Evolutionary conservation across 2,113 vertebrate genomes (phyloP).

Genomic region (Erpornis zantholeuca): DNA sequence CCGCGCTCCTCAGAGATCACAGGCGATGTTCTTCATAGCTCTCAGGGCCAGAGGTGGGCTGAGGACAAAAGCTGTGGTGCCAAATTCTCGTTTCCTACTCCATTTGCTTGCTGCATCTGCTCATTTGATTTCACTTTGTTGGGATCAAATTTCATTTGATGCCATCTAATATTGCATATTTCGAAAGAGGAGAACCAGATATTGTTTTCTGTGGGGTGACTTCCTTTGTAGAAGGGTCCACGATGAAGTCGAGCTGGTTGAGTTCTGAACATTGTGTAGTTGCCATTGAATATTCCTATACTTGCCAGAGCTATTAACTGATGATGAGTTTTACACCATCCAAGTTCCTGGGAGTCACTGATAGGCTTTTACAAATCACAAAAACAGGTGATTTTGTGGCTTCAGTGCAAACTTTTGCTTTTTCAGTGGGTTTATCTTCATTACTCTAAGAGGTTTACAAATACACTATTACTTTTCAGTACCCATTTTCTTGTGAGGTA

Average conservation of each 20-base stretch:
- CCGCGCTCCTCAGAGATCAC: not conserved
- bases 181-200: not conserved
- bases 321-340: not conserved
- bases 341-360: not conserved
- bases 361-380: not conserved
- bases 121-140: not conserved
- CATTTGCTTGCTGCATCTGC: not conserved
- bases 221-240: not conserved
- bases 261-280: not conserved
- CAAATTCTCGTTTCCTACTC: not conserved
- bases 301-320: not conserved
- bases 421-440: not conserved
- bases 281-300: not conserved
- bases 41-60: not conserved
- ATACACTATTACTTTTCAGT: not conserved
- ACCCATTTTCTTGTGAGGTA: not conserved
- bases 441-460: not conserved
- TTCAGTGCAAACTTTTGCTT: not conserved
- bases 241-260: not conserved
- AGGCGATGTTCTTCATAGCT: not conserved
- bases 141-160: not conserved
- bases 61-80: not conserved
- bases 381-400: not conserved
- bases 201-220: not conserved
- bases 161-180: not conserved